These are phyloP conservation scores for Vulpes ferrilata DNA, from an alignment of 2,113 vertebrate genomes.

Conservation along the genomic window DNA sequence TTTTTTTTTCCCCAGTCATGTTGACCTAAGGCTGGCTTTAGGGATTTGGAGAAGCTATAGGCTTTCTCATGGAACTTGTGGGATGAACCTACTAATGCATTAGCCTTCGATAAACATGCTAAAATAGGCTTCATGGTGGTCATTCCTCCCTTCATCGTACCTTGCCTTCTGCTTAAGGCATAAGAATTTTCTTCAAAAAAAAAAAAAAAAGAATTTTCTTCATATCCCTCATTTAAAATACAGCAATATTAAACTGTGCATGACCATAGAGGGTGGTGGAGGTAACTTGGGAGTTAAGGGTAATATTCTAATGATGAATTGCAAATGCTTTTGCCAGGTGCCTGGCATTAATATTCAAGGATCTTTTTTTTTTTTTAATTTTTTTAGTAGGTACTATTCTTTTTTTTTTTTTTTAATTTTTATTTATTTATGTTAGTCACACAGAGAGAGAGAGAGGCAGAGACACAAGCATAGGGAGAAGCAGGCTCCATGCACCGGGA, in stretches of 20 bases:
- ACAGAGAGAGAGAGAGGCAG: too few species aligned
- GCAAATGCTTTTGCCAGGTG: neutral
- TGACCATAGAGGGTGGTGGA: neutral
- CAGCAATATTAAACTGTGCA: too few species aligned
- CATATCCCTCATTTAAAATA: neutral
- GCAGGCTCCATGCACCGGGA: too few species aligned
- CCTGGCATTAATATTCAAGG: neutral
- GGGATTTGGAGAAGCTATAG: neutral
- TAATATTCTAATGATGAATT: neutral
- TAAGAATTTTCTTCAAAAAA: neutral
- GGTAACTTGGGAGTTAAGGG: neutral
- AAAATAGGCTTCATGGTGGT: neutral
- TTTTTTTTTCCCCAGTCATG: neutral
- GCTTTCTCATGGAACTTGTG: neutral
- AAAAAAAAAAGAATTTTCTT: neutral
- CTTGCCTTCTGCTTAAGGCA: neutral
- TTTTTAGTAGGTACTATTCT: too few species aligned
- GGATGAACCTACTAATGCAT: neutral
- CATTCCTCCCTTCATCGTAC: neutral
- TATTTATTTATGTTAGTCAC: too few species aligned
- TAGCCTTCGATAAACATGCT: neutral
- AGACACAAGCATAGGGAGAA: too few species aligned
- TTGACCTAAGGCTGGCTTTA: neutral
- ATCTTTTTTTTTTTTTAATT: neutral
- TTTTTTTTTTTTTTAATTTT: too few species aligned